Evolutionary conservation across 2,797 vertebrate species (phyloP), one percentile per base, ranked within the genome.

Genomic region (Sternotherus odoratus): DNA sequence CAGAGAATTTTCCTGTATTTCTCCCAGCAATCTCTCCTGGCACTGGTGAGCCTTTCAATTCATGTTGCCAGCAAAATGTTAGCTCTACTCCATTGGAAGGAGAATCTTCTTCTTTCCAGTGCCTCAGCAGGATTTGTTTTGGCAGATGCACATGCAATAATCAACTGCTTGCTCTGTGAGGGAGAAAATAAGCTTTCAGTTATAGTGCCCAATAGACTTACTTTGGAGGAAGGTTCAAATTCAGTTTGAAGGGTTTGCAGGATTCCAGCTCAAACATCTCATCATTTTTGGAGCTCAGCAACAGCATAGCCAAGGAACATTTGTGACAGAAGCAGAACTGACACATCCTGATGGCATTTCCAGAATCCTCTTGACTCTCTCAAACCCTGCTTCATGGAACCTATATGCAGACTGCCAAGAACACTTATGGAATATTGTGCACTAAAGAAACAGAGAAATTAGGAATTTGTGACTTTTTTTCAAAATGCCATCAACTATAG

Each of bases 71-170:
- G 88, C 36, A 85, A 94, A 97, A 95, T 92, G 92, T 95, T 97
- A 93, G n/a, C 75, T 94, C 79, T 89, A 95, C 94, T 94, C 30
- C 46, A 91, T 63, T 56, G 91, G 48, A 91, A 94, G 56, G 60
- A 95, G 78, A 63, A 91, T 94, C 46, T 90, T 91, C 33, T 50
- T 82, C 51, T 80, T 96, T 93, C 77, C 86, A 93, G 82, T 43
- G 77, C 86, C 92, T 94, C 33, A 2, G 80, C 82, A 95, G n/a
- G n/a, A 94, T 96, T 96, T 96, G 94, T 95, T 95, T 95, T 95
- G 92, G 87, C 92, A 88, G 69, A 53, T 81, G 23, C 19, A 46
- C 21, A 87, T 50, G 72, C 4, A 95, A 83, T 78, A 63, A 94
- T 82, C 92, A 95, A 81, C 48, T 46, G 69, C 89, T 93, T 91